Conservation (phyloP, 2,888 invertebrate genomes). For the Prosapia bicincta region DNA sequence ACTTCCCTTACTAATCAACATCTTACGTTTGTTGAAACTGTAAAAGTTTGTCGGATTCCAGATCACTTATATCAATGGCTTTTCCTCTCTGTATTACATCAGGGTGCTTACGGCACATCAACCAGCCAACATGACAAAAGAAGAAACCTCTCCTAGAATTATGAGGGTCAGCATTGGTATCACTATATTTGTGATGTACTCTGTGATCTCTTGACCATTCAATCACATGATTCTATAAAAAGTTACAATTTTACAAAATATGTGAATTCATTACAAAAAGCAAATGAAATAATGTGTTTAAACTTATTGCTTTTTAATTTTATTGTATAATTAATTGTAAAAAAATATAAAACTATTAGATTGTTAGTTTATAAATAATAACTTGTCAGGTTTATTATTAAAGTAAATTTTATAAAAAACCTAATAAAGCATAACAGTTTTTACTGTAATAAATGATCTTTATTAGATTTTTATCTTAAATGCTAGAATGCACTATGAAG, state of each 20-base stretch:
- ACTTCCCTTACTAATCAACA: no score
- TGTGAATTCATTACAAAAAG: neutral
- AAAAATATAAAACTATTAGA: neutral
- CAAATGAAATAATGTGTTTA: no score
- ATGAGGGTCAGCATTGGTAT: slow-evolving; percentile 92
- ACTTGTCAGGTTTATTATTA: no score
- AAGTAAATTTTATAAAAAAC: no score
- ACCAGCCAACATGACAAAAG: slow-evolving; percentile 95
- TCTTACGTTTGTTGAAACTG: slow-evolving; percentile 85
- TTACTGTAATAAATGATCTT: no score
- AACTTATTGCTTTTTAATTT: neutral
- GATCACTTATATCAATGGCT: slow-evolving; percentile 78
- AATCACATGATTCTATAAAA: slow-evolving; percentile 41
- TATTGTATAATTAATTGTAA: neutral
- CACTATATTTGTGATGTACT: slow-evolving; percentile 90
- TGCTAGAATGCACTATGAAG: no score
- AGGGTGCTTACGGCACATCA: slow-evolving; percentile 85
- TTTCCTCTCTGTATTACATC: slow-evolving; percentile 85
- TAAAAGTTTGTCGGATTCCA: slow-evolving; percentile 77
- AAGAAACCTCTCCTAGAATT: slow-evolving; percentile 92
- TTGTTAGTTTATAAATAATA: no score
- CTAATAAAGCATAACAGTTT: no score
- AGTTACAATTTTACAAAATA: neutral
- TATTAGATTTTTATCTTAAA: no score
- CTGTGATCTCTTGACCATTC: slow-evolving; percentile 54